Evolutionary conservation across 2,888 invertebrate genomes (phyloP), one percentile per base, ranked within the genome.

Genomic region (Drosophila vallismaia): DNA sequence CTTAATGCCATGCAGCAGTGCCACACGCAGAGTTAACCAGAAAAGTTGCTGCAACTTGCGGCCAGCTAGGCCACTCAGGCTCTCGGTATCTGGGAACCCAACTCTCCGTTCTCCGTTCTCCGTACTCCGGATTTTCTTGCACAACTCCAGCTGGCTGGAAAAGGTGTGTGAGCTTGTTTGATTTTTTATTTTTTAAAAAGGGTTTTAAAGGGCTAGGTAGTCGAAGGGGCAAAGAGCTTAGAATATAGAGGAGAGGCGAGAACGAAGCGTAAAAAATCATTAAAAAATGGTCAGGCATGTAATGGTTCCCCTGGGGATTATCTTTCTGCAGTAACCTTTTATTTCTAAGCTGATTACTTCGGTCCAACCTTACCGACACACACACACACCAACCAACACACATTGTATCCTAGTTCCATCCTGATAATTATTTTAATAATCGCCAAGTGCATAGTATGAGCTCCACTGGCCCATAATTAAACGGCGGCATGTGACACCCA

Each of bases 21-120:
- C 64, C 64, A 71, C 71, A 71, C 68, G 51, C 68, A 69, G 63
- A 62, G 63, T 26, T 62, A 71, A 52, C 63, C 68, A 71, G 63
- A 50, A 69, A 70, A 72, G 73, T 70, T 70, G 53, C 73, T 73
- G 70, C 70, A 70, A 70, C 70, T 70, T 70, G 70, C 40, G 69
- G 64, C 64, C 38, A 26, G 69, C 33, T 26, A 63, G 46, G 19
- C 36, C 24, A 44, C 31, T 63, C 64, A 62, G 60, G 38, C 63
- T 36, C 44, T 8, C 9, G 12, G 44, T 19, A 42, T 42, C 58
- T 14, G 31, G 40, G 40, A 10, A 57, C 57, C 40, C 60, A 45
- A 36, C 28, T 10, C 24, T n/a, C 9, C 44, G 28, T n/a, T n/a
- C n/a, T n/a, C n/a, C n/a, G n/a, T 33, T 44, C 62, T 48, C 62